phyloP scores from a whole-genome alignment of 2,888 invertebrate genomes.

The Drosophila dives region DNA sequence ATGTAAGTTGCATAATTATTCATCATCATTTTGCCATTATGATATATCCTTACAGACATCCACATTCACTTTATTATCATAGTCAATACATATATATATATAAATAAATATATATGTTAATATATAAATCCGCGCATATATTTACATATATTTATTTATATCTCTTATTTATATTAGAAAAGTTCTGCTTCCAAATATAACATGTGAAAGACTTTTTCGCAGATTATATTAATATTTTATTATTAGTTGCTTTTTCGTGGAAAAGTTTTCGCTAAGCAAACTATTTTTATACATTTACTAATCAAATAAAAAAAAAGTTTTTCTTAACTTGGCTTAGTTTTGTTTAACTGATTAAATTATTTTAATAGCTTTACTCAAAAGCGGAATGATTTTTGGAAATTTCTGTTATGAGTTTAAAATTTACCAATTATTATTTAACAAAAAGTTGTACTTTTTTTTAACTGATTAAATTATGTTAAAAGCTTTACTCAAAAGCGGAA shows the following conservation, averaged over 20 bases:
- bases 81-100: not conserved
- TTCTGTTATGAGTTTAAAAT: not conserved
- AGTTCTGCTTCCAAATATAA: not conserved
- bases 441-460: not conserved
- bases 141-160: not conserved
- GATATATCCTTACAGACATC: not conserved
- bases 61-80: not conserved
- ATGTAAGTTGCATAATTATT: conserved; percentile 69
- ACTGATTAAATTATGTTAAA: not conserved
- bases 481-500: not conserved
- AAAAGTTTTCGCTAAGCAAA: not conserved
- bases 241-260: not conserved
- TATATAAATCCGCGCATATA: too few species aligned
- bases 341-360: not conserved
- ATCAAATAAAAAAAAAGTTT: not conserved
- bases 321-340: not conserved
- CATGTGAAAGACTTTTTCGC: not conserved
- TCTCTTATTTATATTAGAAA: not conserved
- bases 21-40: conserved; percentile 33
- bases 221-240: not conserved
- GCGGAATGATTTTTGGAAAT: too few species aligned
- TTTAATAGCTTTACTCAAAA: not conserved
- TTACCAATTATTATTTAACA: not conserved
- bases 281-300: not conserved
- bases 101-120: too few species aligned